Conservation (phyloP, 2,888 invertebrate genomes). For the Phoenoteleia sp. region DNA sequence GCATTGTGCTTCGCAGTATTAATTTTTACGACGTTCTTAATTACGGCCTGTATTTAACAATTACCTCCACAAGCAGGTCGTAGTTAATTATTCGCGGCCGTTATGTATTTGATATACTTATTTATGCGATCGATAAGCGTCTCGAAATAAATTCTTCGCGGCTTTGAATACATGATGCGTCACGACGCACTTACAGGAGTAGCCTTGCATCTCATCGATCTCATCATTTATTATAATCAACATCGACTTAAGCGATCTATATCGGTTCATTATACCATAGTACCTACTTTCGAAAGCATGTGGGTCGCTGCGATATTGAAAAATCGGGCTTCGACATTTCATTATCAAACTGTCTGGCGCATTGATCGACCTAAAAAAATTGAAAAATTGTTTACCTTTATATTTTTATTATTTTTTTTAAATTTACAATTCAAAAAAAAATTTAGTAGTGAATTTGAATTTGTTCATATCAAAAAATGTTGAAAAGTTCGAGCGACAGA, state of each 20-base stretch:
- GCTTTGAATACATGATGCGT: constrained; percentile 64
- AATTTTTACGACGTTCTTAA: constrained; percentile 64
- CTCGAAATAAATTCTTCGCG: constrained; percentile 65
- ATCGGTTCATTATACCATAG: constrained; percentile 51
- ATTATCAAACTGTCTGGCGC: constrained; percentile 59
- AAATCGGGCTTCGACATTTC: constrained; percentile 51
- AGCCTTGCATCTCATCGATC: constrained; percentile 68
- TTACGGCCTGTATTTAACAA: constrained; percentile 56
- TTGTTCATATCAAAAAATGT: neutral
- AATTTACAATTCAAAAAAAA: too few relatives aligned
- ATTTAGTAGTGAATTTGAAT: constrained; percentile 31
- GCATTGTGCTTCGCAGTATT: constrained; percentile 27
- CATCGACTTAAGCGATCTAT: constrained; percentile 58
- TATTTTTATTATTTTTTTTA: too few relatives aligned
- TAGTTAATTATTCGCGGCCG: constrained; percentile 64
- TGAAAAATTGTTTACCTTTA: constrained; percentile 59
- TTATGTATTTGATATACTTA: constrained; percentile 70
- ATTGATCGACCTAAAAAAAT: constrained; percentile 46
- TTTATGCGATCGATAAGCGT: constrained; percentile 68
- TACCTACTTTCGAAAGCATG: constrained; percentile 52
- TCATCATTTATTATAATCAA: constrained; percentile 70
- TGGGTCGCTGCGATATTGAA: constrained; percentile 51
- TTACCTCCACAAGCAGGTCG: constrained; percentile 56
- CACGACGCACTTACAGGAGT: constrained; percentile 64
- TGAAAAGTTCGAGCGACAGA: neutral